Percentiles rank a stretch among this genome's conserved stretches.
Conservation (phyloP, 2,797 vertebrate genomes). For the Alectoris magna region DNA sequence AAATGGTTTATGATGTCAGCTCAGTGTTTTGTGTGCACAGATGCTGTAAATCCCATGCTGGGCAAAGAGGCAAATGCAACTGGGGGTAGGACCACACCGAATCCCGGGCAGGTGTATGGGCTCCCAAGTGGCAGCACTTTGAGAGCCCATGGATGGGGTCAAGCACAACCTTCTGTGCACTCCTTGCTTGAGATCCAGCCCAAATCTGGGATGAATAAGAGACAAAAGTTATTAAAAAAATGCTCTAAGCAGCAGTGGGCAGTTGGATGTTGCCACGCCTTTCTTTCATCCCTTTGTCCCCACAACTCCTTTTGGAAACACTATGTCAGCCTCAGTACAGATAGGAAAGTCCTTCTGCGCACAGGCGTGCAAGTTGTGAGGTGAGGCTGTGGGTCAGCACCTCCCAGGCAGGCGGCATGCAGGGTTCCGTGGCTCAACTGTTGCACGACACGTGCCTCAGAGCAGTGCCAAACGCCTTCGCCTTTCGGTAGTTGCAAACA, state of each 20-base stretch:
- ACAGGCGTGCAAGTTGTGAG: not conserved
- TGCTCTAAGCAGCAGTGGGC: constrained; percentile 14
- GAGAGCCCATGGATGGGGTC: not conserved
- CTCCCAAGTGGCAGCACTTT: not conserved
- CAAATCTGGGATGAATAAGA: not conserved
- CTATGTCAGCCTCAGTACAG: not conserved
- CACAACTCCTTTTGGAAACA: not conserved
- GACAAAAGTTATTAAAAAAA: not conserved
- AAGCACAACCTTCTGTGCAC: not conserved
- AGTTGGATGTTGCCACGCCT: not conserved
- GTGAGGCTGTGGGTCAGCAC: not conserved
- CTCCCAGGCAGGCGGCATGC: not conserved
- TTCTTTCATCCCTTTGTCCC: not conserved
- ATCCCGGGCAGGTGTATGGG: fast-evolving
- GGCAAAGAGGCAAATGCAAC: not conserved
- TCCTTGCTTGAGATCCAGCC: not conserved
- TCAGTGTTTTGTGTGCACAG: not conserved
- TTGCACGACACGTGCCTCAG: constrained; percentile 13
- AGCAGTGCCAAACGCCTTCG: not conserved
- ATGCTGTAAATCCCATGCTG: not conserved
- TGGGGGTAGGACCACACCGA: fast-evolving
- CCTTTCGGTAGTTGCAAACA: constrained; percentile 23
- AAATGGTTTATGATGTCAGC: not conserved
- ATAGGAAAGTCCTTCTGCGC: not conserved
- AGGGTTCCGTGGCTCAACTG: not conserved